These are phyloP conservation scores for Gouania willdenowi DNA, from an alignment of 2,797 vertebrate genomes.

Conservation along the genomic window DNA sequence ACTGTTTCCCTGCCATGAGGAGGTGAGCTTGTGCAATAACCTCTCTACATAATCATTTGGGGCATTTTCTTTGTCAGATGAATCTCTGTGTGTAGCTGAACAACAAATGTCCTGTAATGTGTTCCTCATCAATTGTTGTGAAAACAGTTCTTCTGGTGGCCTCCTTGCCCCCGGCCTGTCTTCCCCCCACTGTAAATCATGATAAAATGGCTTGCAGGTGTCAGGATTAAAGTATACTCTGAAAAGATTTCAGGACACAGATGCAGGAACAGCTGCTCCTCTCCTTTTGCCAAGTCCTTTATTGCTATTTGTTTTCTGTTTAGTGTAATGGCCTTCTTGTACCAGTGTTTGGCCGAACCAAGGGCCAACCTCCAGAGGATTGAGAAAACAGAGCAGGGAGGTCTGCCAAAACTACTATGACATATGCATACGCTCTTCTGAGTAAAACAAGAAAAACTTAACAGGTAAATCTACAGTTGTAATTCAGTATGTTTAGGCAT, in stretches of 20 bases:
- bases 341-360: conserved; percentile 32
- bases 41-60: too few relatives aligned
- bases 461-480: too few relatives aligned
- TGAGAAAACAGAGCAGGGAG: conserved; percentile 11
- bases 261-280: conserved; percentile 87
- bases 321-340: conserved; percentile 48
- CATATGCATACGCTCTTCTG: conserved; percentile 46
- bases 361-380: conserved; percentile 21
- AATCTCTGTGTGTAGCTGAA: conserved; percentile 77
- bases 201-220: conserved; percentile 98
- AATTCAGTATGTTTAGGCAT: too few relatives aligned
- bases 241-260: conserved; percentile 78
- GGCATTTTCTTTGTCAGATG: conserved; percentile 72
- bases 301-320: conserved; percentile 84
- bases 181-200: conserved; percentile 92
- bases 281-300: conserved; percentile 85
- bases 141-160: conserved; percentile 80
- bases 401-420: conserved; percentile 25
- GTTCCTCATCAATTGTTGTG: conserved; percentile 90
- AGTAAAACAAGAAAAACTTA: conserved; percentile 17
- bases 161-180: conserved; percentile 77
- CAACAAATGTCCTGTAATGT: conserved; percentile 83
- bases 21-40: too few relatives aligned
- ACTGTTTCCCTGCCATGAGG: too few relatives aligned
- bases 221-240: conserved; percentile 93